Evolutionary conservation across 2,888 invertebrate species (phyloP).

Genomic region (Tridacna crocea): DNA sequence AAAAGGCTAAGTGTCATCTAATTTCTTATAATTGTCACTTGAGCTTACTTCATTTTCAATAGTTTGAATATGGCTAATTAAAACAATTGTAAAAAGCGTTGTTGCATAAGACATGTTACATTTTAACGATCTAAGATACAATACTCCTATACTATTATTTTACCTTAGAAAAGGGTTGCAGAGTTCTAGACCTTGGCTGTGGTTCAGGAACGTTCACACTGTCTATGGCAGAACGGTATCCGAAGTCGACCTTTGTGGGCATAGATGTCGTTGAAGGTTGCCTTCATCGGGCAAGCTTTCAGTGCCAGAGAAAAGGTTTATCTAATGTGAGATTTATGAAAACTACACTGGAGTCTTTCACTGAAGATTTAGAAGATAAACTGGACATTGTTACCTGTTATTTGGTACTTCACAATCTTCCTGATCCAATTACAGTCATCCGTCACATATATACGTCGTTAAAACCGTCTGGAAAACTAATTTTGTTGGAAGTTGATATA

Average conservation of each 20-base stretch:
- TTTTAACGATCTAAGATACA: too few relatives aligned
- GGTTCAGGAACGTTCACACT: conserved; percentile 31
- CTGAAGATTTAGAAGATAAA: conserved; percentile 10
- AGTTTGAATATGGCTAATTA: too few relatives aligned
- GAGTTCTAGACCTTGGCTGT: conserved; percentile 47
- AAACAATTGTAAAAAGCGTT: too few relatives aligned
- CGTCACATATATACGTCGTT: conserved; percentile 36
- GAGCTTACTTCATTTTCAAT: too few relatives aligned
- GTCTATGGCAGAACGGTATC: conserved; percentile 33
- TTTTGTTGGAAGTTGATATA: conserved; percentile 39
- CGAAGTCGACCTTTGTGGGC: conserved; percentile 46
- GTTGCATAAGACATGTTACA: too few relatives aligned
- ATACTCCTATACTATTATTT: too few relatives aligned
- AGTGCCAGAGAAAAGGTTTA: conserved; percentile 4
- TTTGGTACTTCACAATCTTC: conserved; percentile 50
- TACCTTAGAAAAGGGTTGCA: conserved; percentile 23
- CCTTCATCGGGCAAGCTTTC: conserved; percentile 28
- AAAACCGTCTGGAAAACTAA: conserved; percentile 38
- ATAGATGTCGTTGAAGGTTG: conserved; percentile 20
- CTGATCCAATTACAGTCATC: conserved; percentile 44
- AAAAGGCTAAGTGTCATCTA: too few relatives aligned
- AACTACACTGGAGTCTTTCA: not conserved
- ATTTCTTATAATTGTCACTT: too few relatives aligned
- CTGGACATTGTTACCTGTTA: conserved; percentile 43
- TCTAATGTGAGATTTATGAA: conserved; percentile 35